phyloP scores from a whole-genome alignment of 2,888 invertebrate genomes.

The Ligdia adustata region DNA sequence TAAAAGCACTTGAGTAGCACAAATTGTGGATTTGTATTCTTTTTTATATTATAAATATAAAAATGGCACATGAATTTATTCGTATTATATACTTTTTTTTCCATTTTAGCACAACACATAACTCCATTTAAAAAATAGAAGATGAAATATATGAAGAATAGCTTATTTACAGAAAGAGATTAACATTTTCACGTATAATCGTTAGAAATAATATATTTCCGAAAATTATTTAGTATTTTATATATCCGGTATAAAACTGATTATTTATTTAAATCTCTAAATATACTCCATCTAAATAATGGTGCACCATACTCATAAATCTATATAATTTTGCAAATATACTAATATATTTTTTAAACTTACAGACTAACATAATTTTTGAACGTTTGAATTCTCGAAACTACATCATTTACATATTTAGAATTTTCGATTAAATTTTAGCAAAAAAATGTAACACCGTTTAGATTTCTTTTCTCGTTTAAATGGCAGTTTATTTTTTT shows the following conservation, averaged over 20 bases:
- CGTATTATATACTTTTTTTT: slow-evolving; percentile 57
- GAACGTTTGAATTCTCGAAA: slow-evolving; percentile 58
- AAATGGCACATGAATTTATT: slow-evolving; percentile 74
- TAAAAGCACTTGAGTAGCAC: slow-evolving; percentile 81
- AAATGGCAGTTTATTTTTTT: slow-evolving; percentile 32
- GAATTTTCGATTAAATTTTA: slow-evolving; percentile 34
- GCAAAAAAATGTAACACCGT: slow-evolving; percentile 33
- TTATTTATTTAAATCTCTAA: slow-evolving; percentile 47
- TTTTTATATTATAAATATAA: slow-evolving; percentile 54
- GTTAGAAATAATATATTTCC: slow-evolving; percentile 63
- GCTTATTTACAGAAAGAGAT: slow-evolving; percentile 73
- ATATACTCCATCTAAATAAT: slow-evolving; percentile 66
- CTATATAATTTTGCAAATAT: slow-evolving; percentile 67
- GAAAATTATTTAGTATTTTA: slow-evolving; percentile 42
- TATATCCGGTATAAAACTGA: slow-evolving; percentile 50
- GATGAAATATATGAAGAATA: slow-evolving; percentile 60
- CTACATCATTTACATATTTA: slow-evolving; percentile 61
- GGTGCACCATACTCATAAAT: slow-evolving; percentile 77
- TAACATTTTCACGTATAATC: slow-evolving; percentile 49
- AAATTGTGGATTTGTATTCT: slow-evolving; percentile 58
- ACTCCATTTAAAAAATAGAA: slow-evolving; percentile 62
- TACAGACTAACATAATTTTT: slow-evolving; percentile 47
- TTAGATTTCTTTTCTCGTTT: slow-evolving; percentile 30
- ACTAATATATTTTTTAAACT: slow-evolving; percentile 41
- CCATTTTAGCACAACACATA: slow-evolving; percentile 61